Evolutionary conservation across 1,140 invertebrate species (phyloP).

Genomic region (Leptopilina clavipes): DNA sequence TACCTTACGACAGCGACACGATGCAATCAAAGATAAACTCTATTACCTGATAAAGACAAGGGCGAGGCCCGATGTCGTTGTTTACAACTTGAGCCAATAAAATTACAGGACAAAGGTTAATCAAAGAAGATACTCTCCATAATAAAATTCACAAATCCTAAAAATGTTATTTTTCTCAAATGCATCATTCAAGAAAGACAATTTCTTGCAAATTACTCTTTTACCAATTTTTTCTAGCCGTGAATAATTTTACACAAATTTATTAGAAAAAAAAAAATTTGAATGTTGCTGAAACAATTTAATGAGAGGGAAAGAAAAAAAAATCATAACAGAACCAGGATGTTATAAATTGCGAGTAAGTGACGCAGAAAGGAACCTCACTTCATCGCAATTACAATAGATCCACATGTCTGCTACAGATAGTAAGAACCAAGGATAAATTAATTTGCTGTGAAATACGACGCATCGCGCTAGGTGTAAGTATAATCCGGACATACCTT

Average conservation of each 20-base stretch:
- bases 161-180: too few relatives aligned
- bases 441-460: conserved; percentile 30
- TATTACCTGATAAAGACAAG: conserved; percentile 18
- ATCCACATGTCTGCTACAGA: conserved; percentile 24
- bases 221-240: too few relatives aligned
- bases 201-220: too few relatives aligned
- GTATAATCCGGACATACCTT: conserved; percentile 27
- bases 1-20: not conserved
- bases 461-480: conserved; percentile 12
- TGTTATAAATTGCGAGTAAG: conserved; percentile 27
- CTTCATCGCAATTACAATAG: conserved; percentile 30
- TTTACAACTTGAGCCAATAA: conserved; percentile 14
- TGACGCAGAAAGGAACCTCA: conserved; percentile 29
- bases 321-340: conserved; percentile 10
- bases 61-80: not conserved
- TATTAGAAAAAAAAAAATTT: not conserved
- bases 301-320: not conserved
- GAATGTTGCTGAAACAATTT: not conserved
- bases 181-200: too few relatives aligned
- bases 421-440: conserved; percentile 31
- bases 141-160: too few relatives aligned
- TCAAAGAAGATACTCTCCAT: not conserved
- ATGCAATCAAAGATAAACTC: not conserved
- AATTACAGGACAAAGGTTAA: conserved; percentile 2
- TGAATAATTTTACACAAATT: too few relatives aligned